phyloP scores from a whole-genome alignment of 2,113 vertebrate species.

The Clupea harengus region DNA sequence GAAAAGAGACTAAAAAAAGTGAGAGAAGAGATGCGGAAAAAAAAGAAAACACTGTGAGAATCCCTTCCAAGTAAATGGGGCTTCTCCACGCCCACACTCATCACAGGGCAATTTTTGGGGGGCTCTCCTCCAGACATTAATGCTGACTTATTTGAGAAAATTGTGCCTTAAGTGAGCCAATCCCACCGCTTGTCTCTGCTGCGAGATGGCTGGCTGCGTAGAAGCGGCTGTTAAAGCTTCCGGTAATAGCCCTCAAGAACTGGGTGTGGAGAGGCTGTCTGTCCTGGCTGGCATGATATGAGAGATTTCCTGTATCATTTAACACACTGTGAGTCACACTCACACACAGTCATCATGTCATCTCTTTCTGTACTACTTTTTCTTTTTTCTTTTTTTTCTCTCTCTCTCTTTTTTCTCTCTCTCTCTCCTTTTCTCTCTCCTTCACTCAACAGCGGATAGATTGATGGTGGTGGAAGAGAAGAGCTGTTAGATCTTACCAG shows the following conservation, averaged over 20 bases:
- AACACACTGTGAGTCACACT: neutral
- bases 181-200: neutral
- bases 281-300: neutral
- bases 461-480: constrained; percentile 14
- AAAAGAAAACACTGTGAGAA: neutral
- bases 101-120: neutral
- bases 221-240: neutral
- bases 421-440: neutral
- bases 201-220: neutral
- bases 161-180: neutral
- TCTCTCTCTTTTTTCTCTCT: neutral
- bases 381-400: neutral
- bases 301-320: neutral
- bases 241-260: neutral
- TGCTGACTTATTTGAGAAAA: constrained; percentile 40
- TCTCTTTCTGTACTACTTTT: neutral
- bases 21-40: neutral
- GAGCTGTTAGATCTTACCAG: constrained; percentile 65
- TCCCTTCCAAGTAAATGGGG: neutral
- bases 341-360: neutral
- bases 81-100: neutral
- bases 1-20: neutral
- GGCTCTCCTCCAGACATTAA: neutral
- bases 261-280: neutral
- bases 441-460: neutral